Conservation (phyloP, 2,888 invertebrate genomes). For the Ichneumoninae sp. region DNA sequence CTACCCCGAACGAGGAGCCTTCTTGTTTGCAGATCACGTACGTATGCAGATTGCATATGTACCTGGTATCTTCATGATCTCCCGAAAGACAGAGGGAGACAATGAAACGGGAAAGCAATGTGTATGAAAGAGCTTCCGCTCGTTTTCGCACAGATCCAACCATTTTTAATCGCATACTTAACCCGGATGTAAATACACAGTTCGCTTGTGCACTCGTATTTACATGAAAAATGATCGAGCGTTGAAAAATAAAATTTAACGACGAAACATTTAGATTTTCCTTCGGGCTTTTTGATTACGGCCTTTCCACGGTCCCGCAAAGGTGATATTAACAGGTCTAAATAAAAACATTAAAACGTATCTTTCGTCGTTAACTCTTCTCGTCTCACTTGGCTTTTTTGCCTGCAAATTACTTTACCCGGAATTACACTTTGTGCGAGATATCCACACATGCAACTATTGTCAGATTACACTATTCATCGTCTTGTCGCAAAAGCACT, state of each 20-base stretch:
- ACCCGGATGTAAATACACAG: not conserved
- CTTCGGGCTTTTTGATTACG: not conserved
- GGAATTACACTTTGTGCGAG: not conserved
- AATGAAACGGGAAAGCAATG: not conserved
- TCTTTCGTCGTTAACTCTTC: not conserved
- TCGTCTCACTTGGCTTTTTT: not conserved
- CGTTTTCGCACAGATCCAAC: not conserved
- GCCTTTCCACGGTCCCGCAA: not conserved
- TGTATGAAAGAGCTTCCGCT: not conserved
- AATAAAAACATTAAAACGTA: not conserved
- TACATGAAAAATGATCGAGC: not conserved
- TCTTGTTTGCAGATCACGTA: conserved; percentile 41
- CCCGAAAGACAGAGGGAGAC: not conserved
- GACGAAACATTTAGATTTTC: not conserved
- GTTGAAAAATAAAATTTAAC: not conserved
- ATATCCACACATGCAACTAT: not conserved
- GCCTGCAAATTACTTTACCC: not conserved
- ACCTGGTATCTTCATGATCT: not conserved
- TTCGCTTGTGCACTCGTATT: not conserved
- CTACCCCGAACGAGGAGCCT: conserved; percentile 21
- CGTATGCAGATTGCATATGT: conserved; percentile 51
- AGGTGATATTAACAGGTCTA: not conserved
- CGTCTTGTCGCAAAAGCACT: conserved; percentile 39
- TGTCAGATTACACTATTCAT: conserved; percentile 5
- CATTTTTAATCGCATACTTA: not conserved